These are phyloP conservation scores for Platalea minor DNA, from an alignment of 2,797 vertebrate genomes.

Conservation along the genomic window DNA sequence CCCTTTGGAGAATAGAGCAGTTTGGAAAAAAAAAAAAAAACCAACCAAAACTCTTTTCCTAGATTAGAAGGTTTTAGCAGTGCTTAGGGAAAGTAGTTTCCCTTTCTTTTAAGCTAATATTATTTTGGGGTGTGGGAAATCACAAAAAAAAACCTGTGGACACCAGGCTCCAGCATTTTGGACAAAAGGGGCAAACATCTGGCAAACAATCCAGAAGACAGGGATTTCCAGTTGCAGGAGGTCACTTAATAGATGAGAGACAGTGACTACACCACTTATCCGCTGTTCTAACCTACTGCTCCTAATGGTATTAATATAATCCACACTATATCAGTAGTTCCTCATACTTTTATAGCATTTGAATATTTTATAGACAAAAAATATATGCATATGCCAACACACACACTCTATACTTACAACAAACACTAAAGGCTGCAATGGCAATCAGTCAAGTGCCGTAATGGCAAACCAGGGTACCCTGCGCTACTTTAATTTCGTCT, in stretches of 20 bases:
- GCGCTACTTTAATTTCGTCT: not conserved
- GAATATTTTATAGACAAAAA: not conserved
- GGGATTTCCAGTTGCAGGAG: not conserved
- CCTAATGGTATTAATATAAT: not conserved
- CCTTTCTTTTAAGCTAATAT: not conserved
- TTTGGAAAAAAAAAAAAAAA: not conserved
- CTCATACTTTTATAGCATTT: not conserved
- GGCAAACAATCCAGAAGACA: not conserved
- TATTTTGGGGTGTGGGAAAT: not conserved
- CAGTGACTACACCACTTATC: not conserved
- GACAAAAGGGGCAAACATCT: not conserved
- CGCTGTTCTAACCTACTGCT: not conserved
- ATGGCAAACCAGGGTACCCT: not conserved
- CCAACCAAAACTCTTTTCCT: not conserved
- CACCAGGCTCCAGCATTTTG: not conserved
- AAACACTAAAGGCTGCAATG: not conserved
- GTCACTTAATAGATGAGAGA: not conserved
- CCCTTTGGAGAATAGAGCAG: not conserved
- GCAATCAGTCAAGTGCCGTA: not conserved
- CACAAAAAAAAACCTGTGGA: too few species aligned
- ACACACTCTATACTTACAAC: rapidly evolving
- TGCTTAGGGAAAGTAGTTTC: not conserved
- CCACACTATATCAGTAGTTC: not conserved
- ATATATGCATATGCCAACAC: rapidly evolving
- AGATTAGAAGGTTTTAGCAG: not conserved